These are phyloP conservation scores for Spodoptera litura DNA, from an alignment of 1,140 invertebrate genomes.

Conservation along the genomic window DNA sequence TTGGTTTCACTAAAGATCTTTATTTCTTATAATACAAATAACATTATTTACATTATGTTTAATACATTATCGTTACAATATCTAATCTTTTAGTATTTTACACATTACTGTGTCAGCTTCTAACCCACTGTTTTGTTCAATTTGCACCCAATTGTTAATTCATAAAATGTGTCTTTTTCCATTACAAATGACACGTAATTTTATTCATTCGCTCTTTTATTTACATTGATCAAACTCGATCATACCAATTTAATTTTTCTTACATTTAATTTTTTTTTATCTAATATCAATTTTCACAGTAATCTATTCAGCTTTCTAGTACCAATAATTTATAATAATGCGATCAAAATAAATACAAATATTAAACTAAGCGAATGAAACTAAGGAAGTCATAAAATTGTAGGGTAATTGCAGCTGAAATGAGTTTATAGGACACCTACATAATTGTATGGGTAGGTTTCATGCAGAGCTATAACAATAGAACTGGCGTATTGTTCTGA, in stretches of 20 bases:
- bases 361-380: neutral
- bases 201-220: too few relatives aligned
- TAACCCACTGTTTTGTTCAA: slow-evolving; percentile 9
- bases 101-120: slow-evolving; percentile 44
- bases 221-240: too few relatives aligned
- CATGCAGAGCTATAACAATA: slow-evolving; percentile 7
- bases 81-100: slow-evolving; percentile 43
- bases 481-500: slow-evolving; percentile 10
- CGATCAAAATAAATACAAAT: neutral
- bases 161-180: neutral
- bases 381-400: neutral
- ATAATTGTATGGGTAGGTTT: neutral
- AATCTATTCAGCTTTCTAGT: neutral
- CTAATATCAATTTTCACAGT: neutral
- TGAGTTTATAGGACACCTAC: neutral
- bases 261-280: neutral
- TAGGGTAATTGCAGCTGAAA: slow-evolving; percentile 9
- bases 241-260: neutral
- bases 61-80: slow-evolving; percentile 66
- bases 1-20: slow-evolving; percentile 80
- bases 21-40: slow-evolving; percentile 83
- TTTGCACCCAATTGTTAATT: too few relatives aligned
- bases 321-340: slow-evolving; percentile 15
- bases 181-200: neutral
- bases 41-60: slow-evolving; percentile 78